phyloP scores from a whole-genome alignment of 2,888 invertebrate genomes.

The Hybos culiciformis region DNA sequence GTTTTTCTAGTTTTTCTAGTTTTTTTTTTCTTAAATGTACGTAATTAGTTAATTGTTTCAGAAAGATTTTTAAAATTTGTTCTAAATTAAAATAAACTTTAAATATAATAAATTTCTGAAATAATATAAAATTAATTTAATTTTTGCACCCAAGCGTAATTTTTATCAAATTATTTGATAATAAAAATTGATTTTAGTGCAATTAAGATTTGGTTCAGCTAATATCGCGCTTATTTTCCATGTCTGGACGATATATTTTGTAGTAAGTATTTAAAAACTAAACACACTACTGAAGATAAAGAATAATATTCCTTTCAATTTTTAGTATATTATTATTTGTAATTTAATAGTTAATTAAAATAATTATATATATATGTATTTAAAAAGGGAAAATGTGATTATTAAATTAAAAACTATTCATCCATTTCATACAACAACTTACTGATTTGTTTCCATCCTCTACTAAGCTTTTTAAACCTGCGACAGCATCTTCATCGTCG shows the following conservation, averaged over 20 bases:
- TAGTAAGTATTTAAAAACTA: no score
- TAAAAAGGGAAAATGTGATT: no score
- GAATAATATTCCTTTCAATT: no score
- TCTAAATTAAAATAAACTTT: not conserved
- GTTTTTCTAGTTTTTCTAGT: no score
- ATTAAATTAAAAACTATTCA: not conserved
- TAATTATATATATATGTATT: no score
- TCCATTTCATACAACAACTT: slow-evolving; percentile 3
- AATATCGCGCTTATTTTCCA: no score
- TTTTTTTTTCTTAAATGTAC: not conserved
- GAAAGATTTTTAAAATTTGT: not conserved
- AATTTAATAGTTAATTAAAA: no score
- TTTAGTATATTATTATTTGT: no score
- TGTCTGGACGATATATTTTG: no score
- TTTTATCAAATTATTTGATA: slow-evolving; percentile 15
- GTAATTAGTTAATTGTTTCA: not conserved
- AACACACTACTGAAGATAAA: no score
- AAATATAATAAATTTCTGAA: not conserved
- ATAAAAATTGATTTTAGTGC: slow-evolving; percentile 11
- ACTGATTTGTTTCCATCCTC: slow-evolving; percentile 36
- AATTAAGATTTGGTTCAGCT: no score
- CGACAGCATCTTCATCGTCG: slow-evolving; percentile 26
- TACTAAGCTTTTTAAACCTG: slow-evolving; percentile 44
- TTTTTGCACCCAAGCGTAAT: slow-evolving; percentile 33
- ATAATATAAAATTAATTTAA: slow-evolving; percentile 11